Evolutionary conservation across 2,797 vertebrate species (phyloP).

Genomic region (Iguana delicatissima): DNA sequence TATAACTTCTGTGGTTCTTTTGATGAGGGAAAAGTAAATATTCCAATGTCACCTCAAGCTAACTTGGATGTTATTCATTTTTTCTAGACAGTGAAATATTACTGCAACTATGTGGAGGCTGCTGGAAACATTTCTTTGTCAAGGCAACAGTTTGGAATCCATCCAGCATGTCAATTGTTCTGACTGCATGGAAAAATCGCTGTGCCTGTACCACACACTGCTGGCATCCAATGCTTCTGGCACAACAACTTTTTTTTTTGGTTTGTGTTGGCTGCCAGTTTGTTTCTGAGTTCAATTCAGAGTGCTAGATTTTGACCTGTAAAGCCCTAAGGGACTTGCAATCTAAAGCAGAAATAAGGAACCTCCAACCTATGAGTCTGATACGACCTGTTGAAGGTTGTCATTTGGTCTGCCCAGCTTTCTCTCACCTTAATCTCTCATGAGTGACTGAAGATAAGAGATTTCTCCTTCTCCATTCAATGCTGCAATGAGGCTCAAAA

Average conservation of each 20-base stretch:
- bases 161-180: neutral
- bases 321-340: too few species aligned
- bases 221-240: neutral
- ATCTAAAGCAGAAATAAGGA: too few species aligned
- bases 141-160: neutral
- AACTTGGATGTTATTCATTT: slow-evolving; percentile 3
- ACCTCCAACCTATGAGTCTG: neutral
- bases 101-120: slow-evolving; percentile 3
- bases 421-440: too few species aligned
- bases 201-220: neutral
- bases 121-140: neutral
- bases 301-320: too few species aligned
- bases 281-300: neutral
- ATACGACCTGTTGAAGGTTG: neutral
- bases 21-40: neutral
- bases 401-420: neutral
- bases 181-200: neutral
- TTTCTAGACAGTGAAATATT: slow-evolving; percentile 1
- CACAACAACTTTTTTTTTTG: neutral
- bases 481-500: too few species aligned
- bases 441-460: too few species aligned
- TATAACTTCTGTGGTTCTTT: neutral
- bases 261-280: neutral
- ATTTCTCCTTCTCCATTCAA: too few species aligned
- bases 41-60: neutral